A percentile compares a stretch with the other conserved stretches of the same genome.
Evolutionary conservation across 2,888 invertebrate species (phyloP).

Genomic region (Diarsia rubi): DNA sequence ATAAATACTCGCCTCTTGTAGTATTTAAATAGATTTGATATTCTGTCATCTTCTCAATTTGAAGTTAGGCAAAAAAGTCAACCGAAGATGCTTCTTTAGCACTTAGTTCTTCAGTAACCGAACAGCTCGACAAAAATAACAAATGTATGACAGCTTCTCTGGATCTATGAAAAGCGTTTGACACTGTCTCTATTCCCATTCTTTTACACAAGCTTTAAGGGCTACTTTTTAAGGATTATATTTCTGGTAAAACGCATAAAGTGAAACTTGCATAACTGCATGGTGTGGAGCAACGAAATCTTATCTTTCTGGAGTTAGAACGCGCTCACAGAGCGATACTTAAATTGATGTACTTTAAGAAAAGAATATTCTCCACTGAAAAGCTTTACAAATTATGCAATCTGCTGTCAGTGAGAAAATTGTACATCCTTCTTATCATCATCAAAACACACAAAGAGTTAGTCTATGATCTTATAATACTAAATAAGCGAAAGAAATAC

Average conservation of each 20-base stretch:
- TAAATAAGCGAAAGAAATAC: too few species aligned
- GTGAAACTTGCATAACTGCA: background rate
- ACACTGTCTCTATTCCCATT: too few species aligned
- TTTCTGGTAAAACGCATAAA: background rate
- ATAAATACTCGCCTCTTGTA: background rate
- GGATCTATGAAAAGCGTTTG: too few species aligned
- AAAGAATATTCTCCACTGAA: too few species aligned
- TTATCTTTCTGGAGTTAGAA: too few species aligned
- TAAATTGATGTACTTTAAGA: too few species aligned
- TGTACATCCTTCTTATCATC: too few species aligned
- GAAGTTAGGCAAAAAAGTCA: conserved; percentile 1
- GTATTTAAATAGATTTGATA: background rate
- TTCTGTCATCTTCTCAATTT: conserved; percentile 1
- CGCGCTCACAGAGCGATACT: background rate
- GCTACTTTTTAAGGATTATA: background rate
- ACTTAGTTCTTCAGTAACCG: background rate
- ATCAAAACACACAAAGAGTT: too few species aligned
- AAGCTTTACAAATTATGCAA: background rate
- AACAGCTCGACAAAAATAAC: background rate
- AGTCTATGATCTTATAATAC: too few species aligned
- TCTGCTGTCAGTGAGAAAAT: too few species aligned
- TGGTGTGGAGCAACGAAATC: background rate
- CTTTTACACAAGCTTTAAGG: background rate
- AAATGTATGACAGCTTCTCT: background rate
- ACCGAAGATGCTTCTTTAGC: conserved; percentile 1